Evolutionary conservation across 2,888 invertebrate genomes (phyloP).

Genomic region (Sarcophaga carnaria): DNA sequence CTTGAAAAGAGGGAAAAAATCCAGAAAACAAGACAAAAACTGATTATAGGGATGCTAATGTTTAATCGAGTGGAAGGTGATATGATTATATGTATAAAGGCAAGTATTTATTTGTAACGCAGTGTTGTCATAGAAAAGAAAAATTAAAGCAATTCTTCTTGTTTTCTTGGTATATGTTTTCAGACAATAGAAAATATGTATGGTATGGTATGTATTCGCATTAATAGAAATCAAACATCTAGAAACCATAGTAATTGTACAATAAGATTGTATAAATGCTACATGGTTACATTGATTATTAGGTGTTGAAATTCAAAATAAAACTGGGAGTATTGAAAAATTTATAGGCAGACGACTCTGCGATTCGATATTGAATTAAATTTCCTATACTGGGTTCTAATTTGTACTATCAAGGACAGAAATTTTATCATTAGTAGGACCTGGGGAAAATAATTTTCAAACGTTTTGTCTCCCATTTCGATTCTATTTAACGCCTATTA

Average conservation of each 20-base stretch:
- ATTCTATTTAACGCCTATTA: not conserved
- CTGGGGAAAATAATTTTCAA: not conserved
- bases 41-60: constrained; percentile 70
- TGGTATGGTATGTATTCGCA: not conserved
- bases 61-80: constrained; percentile 81
- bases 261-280: not conserved
- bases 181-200: constrained; percentile 2
- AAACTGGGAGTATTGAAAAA: not conserved
- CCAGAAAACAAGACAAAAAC: constrained; percentile 38
- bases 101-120: not conserved
- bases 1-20: constrained; percentile 14
- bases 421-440: too few species aligned
- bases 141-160: not conserved
- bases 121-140: not conserved
- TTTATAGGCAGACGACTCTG: not conserved
- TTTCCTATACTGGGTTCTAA: too few species aligned
- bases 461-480: not conserved
- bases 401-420: too few species aligned
- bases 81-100: constrained; percentile 78
- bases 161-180: not conserved
- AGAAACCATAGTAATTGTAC: constrained; percentile 35
- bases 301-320: not conserved
- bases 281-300: constrained; percentile 4
- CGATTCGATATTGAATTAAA: too few species aligned
- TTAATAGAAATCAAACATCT: constrained; percentile 64